Evolutionary conservation across 37 sponge, comb jelly and placozoan species (phyloP), one percentile per base, ranked within the genome.

Genomic region (Axinella damicornis): DNA sequence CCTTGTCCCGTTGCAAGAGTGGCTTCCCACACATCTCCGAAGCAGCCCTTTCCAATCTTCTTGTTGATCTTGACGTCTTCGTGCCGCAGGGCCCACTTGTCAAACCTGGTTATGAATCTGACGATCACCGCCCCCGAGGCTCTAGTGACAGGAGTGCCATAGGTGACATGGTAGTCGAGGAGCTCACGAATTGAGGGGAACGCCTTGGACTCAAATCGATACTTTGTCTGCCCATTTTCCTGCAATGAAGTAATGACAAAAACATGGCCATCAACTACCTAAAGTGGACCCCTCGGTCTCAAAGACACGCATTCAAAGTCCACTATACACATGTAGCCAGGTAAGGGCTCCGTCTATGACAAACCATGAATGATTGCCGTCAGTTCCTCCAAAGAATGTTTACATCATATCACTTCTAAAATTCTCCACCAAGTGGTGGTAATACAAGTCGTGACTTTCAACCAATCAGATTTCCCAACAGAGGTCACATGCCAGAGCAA

Each of bases 11-110:
- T 55, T 41, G 28, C 61, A 81, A 89, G 22, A 0, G 54, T 57
- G 0, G 92, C 98, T 69, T 84, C 92, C 59, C 55, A 95, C 27
- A 97, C 98, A 21, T 97, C 97, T 2, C 98, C 96, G 84, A 97
- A 97, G 14, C 90, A 81, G 1, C 98, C 98, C 69, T 89, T 85
- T 0, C 89, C 92, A 2, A 96, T 71, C 46, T 73, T 83, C 58
- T 62, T 77, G 21, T 84, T 85, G 16, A 84, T 59, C n/a, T 73
- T 53, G 34, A 89, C 38, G 38, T 83, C 84, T 2, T 17, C n/a
- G 19, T 85, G 86, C 0, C 36, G 63, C 1, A 93, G 53, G 19
- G 78, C 33, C 92, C 87, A 90, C 69, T 90, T 93, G 73, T 85
- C 94, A 52, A 52, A 41, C 60, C 82, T 85, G 46, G 71, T 56